A percentile compares a stretch with the other conserved stretches of the same genome.
Evolutionary conservation across 2,888 invertebrate genomes (phyloP).

Genomic region (Chromoteleia sp.): DNA sequence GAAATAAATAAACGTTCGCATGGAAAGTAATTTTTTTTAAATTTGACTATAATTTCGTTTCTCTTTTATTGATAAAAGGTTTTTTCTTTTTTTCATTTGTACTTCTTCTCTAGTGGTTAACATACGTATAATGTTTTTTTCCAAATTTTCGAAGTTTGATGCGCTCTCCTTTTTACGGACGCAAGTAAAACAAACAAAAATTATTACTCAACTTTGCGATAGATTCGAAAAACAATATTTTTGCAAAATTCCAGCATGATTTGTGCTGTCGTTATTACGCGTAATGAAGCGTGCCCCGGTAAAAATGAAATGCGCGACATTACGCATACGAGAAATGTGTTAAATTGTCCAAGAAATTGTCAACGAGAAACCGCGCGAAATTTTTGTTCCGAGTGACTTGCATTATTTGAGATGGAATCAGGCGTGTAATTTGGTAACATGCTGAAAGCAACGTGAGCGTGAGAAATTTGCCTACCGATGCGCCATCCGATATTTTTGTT

Average conservation of each 20-base stretch:
- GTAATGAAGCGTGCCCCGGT: conserved; percentile 43
- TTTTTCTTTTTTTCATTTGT: no score
- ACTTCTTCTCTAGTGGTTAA: no score
- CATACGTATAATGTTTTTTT: no score
- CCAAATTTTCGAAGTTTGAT: no score
- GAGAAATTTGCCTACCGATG: conserved; percentile 14
- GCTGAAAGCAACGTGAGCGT: conserved; percentile 43
- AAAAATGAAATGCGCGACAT: conserved; percentile 45
- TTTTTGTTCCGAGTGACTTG: conserved; percentile 68
- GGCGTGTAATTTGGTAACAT: conserved; percentile 63
- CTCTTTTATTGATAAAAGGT: no score
- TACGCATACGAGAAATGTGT: conserved; percentile 52
- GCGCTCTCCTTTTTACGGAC: no score
- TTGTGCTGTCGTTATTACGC: conserved; percentile 34
- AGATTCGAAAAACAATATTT: no score
- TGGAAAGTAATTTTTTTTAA: no score
- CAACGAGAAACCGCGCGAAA: conserved; percentile 58
- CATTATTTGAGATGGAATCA: conserved; percentile 68
- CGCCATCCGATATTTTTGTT: conserved; percentile 28
- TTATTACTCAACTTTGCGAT: no score
- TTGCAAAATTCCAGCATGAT: conserved; percentile 32
- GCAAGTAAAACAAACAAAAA: no score
- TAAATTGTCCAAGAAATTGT: conserved; percentile 70
- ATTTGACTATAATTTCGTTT: no score
- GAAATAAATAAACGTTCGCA: no score